Evolutionary conservation across 1,140 invertebrate genomes (phyloP), one percentile per base, ranked within the genome.

Genomic region (Leptopilina boulardi): DNA sequence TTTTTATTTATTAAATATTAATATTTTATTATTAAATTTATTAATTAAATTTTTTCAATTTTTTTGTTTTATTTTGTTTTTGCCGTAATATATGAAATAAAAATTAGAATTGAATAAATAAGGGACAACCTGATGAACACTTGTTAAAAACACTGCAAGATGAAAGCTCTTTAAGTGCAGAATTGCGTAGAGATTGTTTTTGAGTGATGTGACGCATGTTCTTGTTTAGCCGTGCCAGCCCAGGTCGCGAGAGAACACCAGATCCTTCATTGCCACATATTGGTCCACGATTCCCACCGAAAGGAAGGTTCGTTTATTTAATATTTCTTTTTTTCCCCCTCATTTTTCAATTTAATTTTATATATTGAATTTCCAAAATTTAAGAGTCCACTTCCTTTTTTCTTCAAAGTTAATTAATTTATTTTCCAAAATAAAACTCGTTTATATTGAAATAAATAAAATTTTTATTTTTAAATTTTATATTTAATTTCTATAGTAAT

Each of bases 251-350:
- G 89, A 94, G 93, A 87, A 93, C 92, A 79, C 95, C 94, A 82
- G 95, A 96, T 89, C 93, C 94, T 89, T 92, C 94, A 83, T 93
- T 96, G 90, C 96, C 95, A 79, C 96, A 97, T 92, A 95, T 96
- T 91, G 96, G 96, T 81, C 96, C 96, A 74, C 92, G 96, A 88
- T 97, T 97, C 92, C 95, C 95, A 92, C 93, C 95, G 70, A 94
- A 93, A 93, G 94, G 94, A 93, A 95, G 94, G 93, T 95, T 92
- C 91, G 92, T 89, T 79, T 81, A 74, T 71, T 75, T 74, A 72
- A 75, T 80, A 81, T 70, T 76, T 74, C 23, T 30, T 66, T 66
- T 66, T 30, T 66, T 34, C 15, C 2, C 13, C 18, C 3, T 13
- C 70, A 47, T 47, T 47, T 30, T 30, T 30, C 2, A 30, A 30